Conservation (phyloP, 2,888 invertebrate species). For the Eupithecia dodoneata region DNA sequence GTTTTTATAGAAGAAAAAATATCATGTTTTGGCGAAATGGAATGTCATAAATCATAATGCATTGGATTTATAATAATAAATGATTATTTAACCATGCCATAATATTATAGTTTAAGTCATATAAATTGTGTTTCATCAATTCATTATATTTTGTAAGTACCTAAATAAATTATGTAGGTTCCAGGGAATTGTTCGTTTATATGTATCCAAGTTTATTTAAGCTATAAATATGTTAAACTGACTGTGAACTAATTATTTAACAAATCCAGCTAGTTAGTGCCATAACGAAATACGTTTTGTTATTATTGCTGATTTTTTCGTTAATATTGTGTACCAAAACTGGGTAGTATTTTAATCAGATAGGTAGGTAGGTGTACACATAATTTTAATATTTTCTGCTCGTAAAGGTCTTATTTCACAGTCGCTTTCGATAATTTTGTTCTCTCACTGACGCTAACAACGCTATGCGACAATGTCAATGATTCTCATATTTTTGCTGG, state of each 20-base stretch:
- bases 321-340: slow-evolving; percentile 1
- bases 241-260: background rate
- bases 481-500: background rate
- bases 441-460: background rate
- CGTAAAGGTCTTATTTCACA: background rate
- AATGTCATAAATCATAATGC: background rate
- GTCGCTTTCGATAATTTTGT: background rate
- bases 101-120: background rate
- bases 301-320: background rate
- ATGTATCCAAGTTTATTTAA: background rate
- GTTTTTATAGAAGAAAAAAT: background rate
- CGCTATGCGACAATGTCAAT: background rate
- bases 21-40: background rate
- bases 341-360: background rate
- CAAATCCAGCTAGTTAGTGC: slow-evolving; percentile 5
- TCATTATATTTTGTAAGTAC: background rate
- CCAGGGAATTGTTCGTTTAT: background rate
- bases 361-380: background rate
- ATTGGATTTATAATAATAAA: background rate
- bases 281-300: background rate
- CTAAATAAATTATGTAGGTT: background rate
- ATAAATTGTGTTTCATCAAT: background rate
- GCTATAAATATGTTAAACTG: background rate
- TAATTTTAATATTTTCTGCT: background rate
- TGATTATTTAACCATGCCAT: background rate